Base-by-base conservation (phyloP, 2,113 vertebrate species). In the Sarotherodon lohbergeri region DNA sequence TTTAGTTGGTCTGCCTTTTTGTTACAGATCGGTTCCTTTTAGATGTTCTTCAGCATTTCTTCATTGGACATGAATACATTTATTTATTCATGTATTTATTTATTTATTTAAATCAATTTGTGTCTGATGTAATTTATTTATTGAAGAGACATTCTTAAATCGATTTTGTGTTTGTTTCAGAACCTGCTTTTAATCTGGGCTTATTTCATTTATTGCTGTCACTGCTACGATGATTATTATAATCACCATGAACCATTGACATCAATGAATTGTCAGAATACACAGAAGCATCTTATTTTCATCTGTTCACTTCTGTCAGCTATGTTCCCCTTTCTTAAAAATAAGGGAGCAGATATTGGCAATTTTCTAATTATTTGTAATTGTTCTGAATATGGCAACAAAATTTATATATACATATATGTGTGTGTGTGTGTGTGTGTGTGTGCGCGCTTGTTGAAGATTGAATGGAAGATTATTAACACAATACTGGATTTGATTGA, bases 81-180 rank as follows among this genome's bases (percentile, higher is more conserved):
- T 94, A 94, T 94, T 93, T 93, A 89, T 92, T 90, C 86, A 92
- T 90, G 32, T 92, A 89, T 93, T 88, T 91, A 92, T 91, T 68
- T 68, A 68, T 68, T 95, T 92, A 92, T 89, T 90, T 90, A 56
- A 57, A 84, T 86, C 81, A 4, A 90, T 91, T 90, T 92, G 80
- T 92, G 89, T 90, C 82, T 91, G 81, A 73, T 14, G 19, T 54
- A 86, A 63, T 94, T 86, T 93, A 94, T 93, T 94, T 94, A 93
- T 93, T 91, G 81, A 81, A 87, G 61, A 89, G 79, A 80, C 39
- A 61, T 90, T 83, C 71, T 83, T 76, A 5, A 19, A 41, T 78
- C 9, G 2, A 27, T 85, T 90, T 85, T 66, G 17, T 86, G 86
- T 86, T 16, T 81, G 48, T 80, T 81, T 88, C 39, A 78, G 59